Evolutionary conservation across 2,113 vertebrate genomes (phyloP).

Genomic region (Gorsachius goisagi): DNA sequence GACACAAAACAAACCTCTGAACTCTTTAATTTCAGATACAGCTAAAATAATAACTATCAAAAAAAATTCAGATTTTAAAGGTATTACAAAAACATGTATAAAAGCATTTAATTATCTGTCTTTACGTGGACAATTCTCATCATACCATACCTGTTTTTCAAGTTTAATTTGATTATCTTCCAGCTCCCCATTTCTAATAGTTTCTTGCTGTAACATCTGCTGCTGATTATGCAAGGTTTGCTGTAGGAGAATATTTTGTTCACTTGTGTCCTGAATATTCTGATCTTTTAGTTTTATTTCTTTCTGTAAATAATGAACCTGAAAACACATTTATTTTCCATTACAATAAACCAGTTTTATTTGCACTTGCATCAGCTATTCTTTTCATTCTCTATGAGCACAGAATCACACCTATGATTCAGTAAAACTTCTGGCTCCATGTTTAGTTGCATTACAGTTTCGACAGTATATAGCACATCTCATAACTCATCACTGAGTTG

Average conservation of each 20-base stretch:
- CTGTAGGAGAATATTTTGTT: slow-evolving; percentile 87
- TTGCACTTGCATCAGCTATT: not conserved
- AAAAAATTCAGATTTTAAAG: not conserved
- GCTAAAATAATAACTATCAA: not conserved
- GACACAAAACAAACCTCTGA: not conserved
- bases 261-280: slow-evolving; percentile 75
- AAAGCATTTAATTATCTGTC: not conserved
- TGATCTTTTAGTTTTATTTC: slow-evolving; percentile 79
- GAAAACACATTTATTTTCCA: slow-evolving; percentile 42
- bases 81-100: not conserved
- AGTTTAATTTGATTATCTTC: slow-evolving; percentile 89
- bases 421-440: not conserved
- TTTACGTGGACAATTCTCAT: not conserved
- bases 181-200: slow-evolving; percentile 82
- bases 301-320: slow-evolving; percentile 86
- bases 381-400: not conserved
- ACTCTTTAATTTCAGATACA: not conserved
- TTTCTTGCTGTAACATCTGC: slow-evolving; percentile 91
- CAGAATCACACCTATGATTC: not conserved
- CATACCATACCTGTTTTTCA: slow-evolving; percentile 81
- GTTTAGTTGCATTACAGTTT: not conserved
- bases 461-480: not conserved
- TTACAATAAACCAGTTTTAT: not conserved
- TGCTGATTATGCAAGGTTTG: slow-evolving; percentile 87
- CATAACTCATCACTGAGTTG: not conserved